Conservation (phyloP, 1,140 invertebrate genomes). For the Drosophila oshimai region DNA sequence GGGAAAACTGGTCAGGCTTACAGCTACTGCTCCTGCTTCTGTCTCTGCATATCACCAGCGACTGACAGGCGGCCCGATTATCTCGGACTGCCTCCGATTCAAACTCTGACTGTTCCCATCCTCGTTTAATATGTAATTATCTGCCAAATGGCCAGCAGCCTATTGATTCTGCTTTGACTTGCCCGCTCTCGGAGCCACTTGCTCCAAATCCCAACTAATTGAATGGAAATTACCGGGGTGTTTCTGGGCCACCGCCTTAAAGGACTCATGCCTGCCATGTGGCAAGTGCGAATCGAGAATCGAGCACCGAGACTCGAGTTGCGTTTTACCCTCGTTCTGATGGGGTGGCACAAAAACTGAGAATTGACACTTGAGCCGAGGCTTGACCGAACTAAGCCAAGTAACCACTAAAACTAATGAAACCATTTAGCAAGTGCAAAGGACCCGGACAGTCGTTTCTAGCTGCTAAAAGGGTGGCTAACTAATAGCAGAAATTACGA, state of each 20-base stretch:
- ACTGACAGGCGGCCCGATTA: conserved; percentile 42
- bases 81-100: conserved; percentile 33
- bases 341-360: conserved; percentile 10
- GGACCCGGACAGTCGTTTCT: conserved; percentile 11
- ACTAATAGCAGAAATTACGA: conserved; percentile 36
- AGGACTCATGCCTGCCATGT: neutral
- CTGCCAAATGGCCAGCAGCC: conserved; percentile 22
- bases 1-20: conserved; percentile 32
- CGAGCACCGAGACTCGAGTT: conserved; percentile 7
- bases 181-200: conserved; percentile 20
- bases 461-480: conserved; percentile 44
- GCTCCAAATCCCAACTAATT: conserved; percentile 66
- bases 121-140: conserved; percentile 54
- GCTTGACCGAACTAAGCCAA: conserved; percentile 50
- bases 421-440: conserved; percentile 70
- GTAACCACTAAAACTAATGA: conserved; percentile 78
- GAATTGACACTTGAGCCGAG: conserved; percentile 71
- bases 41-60: conserved; percentile 16
- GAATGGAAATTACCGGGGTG: conserved; percentile 39
- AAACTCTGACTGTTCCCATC: conserved; percentile 4
- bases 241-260: conserved; percentile 13
- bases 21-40: conserved; percentile 2
- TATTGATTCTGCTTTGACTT: conserved; percentile 40
- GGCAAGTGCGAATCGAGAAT: conserved; percentile 40
- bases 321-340: conserved; percentile 45